Evolutionary conservation across 2,113 vertebrate species (phyloP), one percentile per base, ranked within the genome.

Genomic region (Rhagologus leucostigma): DNA sequence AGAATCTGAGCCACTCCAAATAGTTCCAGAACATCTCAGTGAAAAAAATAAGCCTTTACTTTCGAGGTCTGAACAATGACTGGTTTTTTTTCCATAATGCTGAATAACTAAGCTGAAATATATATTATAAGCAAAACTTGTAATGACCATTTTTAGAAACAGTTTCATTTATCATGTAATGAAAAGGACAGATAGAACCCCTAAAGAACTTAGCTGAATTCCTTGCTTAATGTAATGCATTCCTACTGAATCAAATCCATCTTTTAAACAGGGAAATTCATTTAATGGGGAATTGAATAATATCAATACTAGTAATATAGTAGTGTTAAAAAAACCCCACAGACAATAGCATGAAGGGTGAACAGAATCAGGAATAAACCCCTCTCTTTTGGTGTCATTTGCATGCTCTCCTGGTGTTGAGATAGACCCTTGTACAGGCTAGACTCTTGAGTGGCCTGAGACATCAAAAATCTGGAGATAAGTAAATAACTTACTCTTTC

Each of bases 381-480:
- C 27, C 8, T 56, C 32, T 62, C 49, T 13, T 77, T 80, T 37
- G 22, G 6, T 90, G 13, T 57, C 7, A 57, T 79, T 60, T 68
- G 15, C 24, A 37, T 6, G 0, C 52, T 80, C 17, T 13, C 3
- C 44, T 65, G 15, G 6, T 13, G 8, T 63, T 47, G 37, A 59
- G 32, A 22, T 0, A 69, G 7, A 19, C 2, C 5, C 55, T 84
- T 2, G 1, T 33, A 77, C 7, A 24, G 9, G 3, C 11, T 59
- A 30, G n/a, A 75, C 10, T 11, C 21, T 35, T 67, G 41, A 4
- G 12, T 29, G 64, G 15, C 41, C 52, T 56, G 55, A 74, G 53
- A 69, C 11, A 57, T 12, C 29, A 76, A 84, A 49, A 73, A 56
- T 62, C 22, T 27, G 17, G 16, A 62, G 35, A 35, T 27, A 69